Evolutionary conservation across 2,888 invertebrate species (phyloP).

Genomic region (Sarcophaga carnaria): DNA sequence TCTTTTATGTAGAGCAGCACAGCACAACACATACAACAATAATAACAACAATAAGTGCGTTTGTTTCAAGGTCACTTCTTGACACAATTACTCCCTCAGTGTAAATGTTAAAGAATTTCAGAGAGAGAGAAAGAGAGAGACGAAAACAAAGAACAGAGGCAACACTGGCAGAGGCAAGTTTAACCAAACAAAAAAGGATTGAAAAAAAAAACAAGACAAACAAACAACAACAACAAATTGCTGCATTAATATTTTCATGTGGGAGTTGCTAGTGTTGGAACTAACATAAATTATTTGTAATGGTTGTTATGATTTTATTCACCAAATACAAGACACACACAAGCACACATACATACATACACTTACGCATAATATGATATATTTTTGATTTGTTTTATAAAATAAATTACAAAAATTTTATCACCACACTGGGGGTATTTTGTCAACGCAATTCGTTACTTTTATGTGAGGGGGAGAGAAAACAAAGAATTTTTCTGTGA

Average conservation of each 20-base stretch:
- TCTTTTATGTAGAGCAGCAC: slow-evolving; percentile 31
- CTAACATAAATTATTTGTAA: slow-evolving; percentile 22
- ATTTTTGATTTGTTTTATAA: neutral
- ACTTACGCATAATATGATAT: neutral
- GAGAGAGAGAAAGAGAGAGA: neutral
- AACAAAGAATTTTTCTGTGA: too few species aligned
- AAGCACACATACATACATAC: too few species aligned
- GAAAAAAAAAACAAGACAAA: neutral
- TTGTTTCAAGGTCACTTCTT: slow-evolving; percentile 67
- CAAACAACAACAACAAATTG: slow-evolving; percentile 8
- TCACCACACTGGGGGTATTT: too few species aligned
- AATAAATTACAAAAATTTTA: too few species aligned
- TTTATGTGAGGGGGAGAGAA: too few species aligned
- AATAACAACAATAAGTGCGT: slow-evolving; percentile 35
- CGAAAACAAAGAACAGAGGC: neutral
- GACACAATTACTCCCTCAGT: slow-evolving; percentile 64
- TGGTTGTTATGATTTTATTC: slow-evolving; percentile 9
- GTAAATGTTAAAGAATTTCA: slow-evolving; percentile 13
- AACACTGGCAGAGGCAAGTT: slow-evolving; percentile 3
- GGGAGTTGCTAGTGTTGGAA: slow-evolving; percentile 18
- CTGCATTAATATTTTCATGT: slow-evolving; percentile 29
- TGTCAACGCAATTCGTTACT: too few species aligned
- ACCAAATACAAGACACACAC: slow-evolving; percentile 5
- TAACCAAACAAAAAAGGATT: neutral
- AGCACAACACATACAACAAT: neutral